Base-by-base conservation (phyloP, 1,140 invertebrate genomes). In the Drosophila ficusphila region DNA sequence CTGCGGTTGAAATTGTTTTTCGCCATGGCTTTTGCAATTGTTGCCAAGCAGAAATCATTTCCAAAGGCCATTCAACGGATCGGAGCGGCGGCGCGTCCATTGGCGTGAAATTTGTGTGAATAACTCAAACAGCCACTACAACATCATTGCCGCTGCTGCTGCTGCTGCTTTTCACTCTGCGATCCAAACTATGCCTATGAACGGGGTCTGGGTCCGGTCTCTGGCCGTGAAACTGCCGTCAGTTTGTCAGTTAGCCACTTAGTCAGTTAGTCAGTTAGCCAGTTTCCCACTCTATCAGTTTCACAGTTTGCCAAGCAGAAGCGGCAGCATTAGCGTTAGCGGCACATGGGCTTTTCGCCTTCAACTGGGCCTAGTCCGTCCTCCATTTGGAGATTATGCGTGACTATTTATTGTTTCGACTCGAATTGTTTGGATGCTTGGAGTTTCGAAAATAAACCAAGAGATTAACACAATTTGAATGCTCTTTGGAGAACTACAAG, bases 71-170 rank as follows among this genome's bases (percentile, higher is more conserved):
- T 58, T 75, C 62, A 74, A 79, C 75, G 76, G 60, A 52, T 67
- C 60, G 60, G 60, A 52, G 67, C 60, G 60, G 31, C 76, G 67
- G 62, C 75, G 72, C 58, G 70, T 54, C 72, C 72, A 86, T 86
- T 86, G 76, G 72, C 76, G 81, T 85, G 76, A 85, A 86, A 79
- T 86, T 86, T 86, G 79, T 85, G 76, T 85, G 79, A 85, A 85
- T 81, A 76, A 76, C 83, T 71, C 71, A 61, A 76, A 46, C 56
- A 83, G 29, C 58, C 53, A 36, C 52, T 36, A 31, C 41, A 65
- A 47, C 27, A 65, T 44, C 62, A 38, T 48, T 27, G 18, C 47
- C 57, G 51, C n/a, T n/a, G 33, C 29, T 33, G 31, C 33, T 12
- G 11, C 33, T 18, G 36, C 36, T 52, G 79, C 54, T 83, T 83